These are phyloP conservation scores for Macroglossus sobrinus DNA, from an alignment of 2,113 vertebrate genomes.

Conservation along the genomic window DNA sequence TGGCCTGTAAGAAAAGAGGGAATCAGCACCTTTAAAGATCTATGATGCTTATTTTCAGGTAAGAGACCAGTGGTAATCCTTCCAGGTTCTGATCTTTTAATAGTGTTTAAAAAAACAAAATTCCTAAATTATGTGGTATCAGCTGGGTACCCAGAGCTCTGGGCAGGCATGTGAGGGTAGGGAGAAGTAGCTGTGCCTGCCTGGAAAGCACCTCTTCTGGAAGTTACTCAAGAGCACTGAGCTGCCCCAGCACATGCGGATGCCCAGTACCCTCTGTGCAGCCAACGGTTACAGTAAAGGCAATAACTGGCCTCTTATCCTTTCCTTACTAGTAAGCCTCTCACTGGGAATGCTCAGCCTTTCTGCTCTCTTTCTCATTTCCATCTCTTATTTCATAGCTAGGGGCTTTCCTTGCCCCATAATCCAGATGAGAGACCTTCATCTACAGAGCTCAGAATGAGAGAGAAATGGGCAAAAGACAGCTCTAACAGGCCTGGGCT, in stretches of 20 bases:
- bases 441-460: neutral
- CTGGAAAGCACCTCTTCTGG: neutral
- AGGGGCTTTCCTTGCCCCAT: neutral
- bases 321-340: neutral
- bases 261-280: neutral
- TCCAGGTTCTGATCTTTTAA: neutral
- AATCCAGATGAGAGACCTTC: conserved; percentile 7
- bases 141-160: neutral
- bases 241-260: neutral
- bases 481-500: neutral
- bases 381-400: neutral
- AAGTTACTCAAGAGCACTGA: neutral
- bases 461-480: neutral
- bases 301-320: neutral
- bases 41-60: neutral
- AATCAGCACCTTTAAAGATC: neutral
- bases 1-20: neutral
- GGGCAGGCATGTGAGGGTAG: neutral
- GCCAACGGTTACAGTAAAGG: neutral
- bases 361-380: neutral
- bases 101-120: neutral
- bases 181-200: neutral
- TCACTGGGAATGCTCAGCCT: neutral
- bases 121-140: neutral
- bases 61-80: neutral